A percentile compares a stretch with the other conserved stretches of the same genome.
Conservation (phyloP, 1,140 invertebrate species). For the Trissolcus basalis region DNA sequence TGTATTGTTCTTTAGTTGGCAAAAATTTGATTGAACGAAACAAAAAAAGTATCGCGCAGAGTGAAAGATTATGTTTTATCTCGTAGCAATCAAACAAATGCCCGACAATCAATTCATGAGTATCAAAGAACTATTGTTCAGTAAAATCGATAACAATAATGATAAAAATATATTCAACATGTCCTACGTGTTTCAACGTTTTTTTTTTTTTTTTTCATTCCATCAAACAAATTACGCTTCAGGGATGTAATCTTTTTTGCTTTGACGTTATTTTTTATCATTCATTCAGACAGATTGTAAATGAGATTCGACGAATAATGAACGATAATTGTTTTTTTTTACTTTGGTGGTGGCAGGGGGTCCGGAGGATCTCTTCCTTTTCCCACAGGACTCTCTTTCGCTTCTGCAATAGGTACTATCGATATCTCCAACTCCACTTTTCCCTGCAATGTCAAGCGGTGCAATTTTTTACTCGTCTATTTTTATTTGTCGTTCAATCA, state of each 20-base stretch:
- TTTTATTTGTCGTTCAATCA: background rate
- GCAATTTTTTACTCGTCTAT: background rate
- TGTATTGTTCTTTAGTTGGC: no score
- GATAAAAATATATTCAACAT: conserved; percentile 26
- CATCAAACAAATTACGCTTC: conserved; percentile 3
- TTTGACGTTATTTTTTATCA: no score
- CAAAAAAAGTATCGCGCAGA: conserved; percentile 33
- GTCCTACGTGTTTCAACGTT: no score
- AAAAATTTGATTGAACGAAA: conserved; percentile 9
- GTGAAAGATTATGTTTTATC: conserved; percentile 45
- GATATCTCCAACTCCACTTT: conserved; percentile 81
- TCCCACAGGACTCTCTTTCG: conserved; percentile 79
- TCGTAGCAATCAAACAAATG: conserved; percentile 34
- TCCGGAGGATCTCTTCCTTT: conserved; percentile 79
- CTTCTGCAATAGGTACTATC: conserved; percentile 78
- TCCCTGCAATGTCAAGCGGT: conserved; percentile 75
- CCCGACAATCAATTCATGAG: conserved; percentile 23
- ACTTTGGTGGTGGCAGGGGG: conserved; percentile 79
- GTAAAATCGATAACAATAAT: conserved; percentile 25
- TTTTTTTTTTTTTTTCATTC: no score
- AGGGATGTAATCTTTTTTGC: no score
- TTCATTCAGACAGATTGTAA: no score
- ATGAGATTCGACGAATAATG: no score
- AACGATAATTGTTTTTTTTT: conserved; percentile 61
- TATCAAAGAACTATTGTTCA: conserved; percentile 4